Conservation (phyloP, 1,140 invertebrate species). For the Aradophagus sp. region DNA sequence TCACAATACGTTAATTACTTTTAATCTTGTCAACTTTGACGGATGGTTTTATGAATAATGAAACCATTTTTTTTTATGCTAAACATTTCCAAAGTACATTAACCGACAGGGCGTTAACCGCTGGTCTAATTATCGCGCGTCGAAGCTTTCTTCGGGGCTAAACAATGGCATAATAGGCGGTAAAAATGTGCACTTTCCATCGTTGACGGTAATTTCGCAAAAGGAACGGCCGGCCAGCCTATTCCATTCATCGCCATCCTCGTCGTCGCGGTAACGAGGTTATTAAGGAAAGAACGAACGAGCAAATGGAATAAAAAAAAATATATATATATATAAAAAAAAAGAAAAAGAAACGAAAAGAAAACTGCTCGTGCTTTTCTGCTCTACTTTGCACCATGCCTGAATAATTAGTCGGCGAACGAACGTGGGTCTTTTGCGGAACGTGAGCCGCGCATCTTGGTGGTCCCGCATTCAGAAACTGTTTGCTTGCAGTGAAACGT, state of each 20-base stretch:
- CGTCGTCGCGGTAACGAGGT: constrained; percentile 16
- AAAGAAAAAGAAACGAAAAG: too few relatives aligned
- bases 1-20: too few relatives aligned
- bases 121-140: constrained; percentile 8
- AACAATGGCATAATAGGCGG: constrained; percentile 34
- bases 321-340: too few relatives aligned
- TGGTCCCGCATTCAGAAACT: too few relatives aligned
- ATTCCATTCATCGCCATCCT: constrained; percentile 23
- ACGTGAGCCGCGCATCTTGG: constrained; percentile 34
- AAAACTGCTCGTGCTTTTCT: constrained; percentile 32
- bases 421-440: constrained; percentile 13
- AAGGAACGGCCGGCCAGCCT: constrained; percentile 21
- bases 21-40: too few relatives aligned
- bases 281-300: constrained; percentile 30
- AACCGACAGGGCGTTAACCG: constrained; percentile 7
- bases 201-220: constrained; percentile 18
- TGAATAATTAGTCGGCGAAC: constrained; percentile 38
- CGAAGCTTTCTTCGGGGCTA: constrained; percentile 4
- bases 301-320: too few relatives aligned
- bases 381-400: constrained; percentile 48
- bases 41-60: too few relatives aligned
- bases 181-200: constrained; percentile 48
- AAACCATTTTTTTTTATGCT: too few relatives aligned
- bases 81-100: background rate
- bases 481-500: too few relatives aligned